These are phyloP conservation scores for Ageneiosus marmoratus DNA, from an alignment of 2,113 vertebrate genomes.

Conservation along the genomic window DNA sequence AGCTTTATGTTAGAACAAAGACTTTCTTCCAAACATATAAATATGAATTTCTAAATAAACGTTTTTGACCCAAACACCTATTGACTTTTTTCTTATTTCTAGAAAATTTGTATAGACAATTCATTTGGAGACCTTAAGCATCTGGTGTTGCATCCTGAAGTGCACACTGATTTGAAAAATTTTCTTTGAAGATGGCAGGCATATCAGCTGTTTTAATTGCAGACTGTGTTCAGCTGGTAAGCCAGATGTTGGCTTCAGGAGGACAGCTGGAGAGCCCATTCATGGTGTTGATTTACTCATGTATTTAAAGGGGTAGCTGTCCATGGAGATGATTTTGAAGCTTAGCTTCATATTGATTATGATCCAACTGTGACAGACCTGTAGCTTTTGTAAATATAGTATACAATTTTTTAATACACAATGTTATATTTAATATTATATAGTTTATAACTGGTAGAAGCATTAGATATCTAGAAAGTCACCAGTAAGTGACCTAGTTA, in stretches of 20 bases:
- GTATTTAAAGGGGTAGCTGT: constrained; percentile 23
- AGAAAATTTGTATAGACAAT: too few relatives aligned
- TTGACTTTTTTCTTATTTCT: too few relatives aligned
- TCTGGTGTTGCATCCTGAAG: background rate
- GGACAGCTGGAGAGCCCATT: constrained; percentile 17
- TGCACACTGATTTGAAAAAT: background rate
- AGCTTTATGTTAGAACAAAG: background rate
- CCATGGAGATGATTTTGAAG: constrained; percentile 13
- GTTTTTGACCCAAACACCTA: background rate
- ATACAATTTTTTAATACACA: background rate
- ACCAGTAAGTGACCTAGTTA: background rate
- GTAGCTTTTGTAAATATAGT: background rate
- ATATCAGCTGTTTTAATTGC: constrained; percentile 18
- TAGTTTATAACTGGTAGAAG: background rate
- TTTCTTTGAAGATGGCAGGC: background rate
- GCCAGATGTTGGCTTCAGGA: constrained; percentile 16
- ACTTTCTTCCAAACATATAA: background rate
- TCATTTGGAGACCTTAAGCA: background rate
- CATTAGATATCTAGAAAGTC: background rate
- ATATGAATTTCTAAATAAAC: background rate
- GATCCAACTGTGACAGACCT: background rate
- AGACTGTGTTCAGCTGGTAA: constrained; percentile 4
- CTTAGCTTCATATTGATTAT: background rate
- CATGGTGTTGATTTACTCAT: constrained; percentile 15
- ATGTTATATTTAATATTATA: background rate